Evolutionary conservation across 2,797 vertebrate species (phyloP), one percentile per base, ranked within the genome.

Genomic region (Pipistrellus nathusii): DNA sequence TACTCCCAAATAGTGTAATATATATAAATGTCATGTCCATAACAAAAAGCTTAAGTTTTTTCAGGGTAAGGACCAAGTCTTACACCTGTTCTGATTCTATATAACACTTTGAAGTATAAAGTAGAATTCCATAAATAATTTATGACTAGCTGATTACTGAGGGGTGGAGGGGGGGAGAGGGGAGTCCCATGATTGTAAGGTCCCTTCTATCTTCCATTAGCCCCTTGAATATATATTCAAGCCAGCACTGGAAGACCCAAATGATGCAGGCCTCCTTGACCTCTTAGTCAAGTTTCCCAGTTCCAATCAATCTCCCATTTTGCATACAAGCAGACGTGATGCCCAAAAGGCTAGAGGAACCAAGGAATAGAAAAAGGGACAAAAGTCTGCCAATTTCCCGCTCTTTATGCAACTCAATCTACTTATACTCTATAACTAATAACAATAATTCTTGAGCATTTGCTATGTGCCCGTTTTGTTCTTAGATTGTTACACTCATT

Each of bases 61-160:
- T 62, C 27, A 75, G 62, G 15, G 48, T n/a, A 93, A 21, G 2
- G 25, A 64, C 8, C 30, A 53, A 91, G 32, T 64, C 66, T 72
- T 69, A 86, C 2, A 75, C 20, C 72, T 91, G 35, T 76, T 92
- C 46, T 85, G 20, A 94, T 59, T 15, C 32, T 69, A 68, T 14
- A 9, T 57, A 87, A 86, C 7, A 41, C 4, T 8, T 18, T 82
- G 21, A 41, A 83, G 46, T 59, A 57, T 41, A 80, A 84, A 68
- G 30, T 1, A 95, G 89, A 89, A 89, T 81, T 86, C 17, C 93
- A 30, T 91, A 86, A 91, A 87, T 69, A 90, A 13, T n/a, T 69
- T 38, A 82, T 32, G 32, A 85, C 20, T 81, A 41, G 78, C 32
- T 71, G 2, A 80, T 25, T 66, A 83, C n/a, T 32, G 17, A 7